phyloP scores from a whole-genome alignment of 2,113 vertebrate genomes.

The Candoia aspera region DNA sequence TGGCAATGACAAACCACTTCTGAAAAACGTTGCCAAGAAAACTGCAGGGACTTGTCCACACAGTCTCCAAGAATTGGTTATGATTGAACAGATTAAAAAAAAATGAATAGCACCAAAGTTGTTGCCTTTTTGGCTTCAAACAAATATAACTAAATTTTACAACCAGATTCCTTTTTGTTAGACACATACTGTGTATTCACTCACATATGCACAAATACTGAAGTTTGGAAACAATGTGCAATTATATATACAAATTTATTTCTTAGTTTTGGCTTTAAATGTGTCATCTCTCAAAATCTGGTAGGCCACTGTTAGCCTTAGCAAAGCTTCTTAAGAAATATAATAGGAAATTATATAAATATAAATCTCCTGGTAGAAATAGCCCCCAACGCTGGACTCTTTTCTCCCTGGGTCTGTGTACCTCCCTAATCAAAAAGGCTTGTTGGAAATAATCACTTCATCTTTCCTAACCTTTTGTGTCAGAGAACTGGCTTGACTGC shows the following conservation, averaged over 20 bases:
- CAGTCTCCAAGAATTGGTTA: too few relatives aligned
- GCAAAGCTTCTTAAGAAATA: neutral
- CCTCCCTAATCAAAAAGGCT: conserved; percentile 17
- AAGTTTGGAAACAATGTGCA: neutral
- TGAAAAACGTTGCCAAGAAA: too few relatives aligned
- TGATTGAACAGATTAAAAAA: too few relatives aligned
- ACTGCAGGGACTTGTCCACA: too few relatives aligned
- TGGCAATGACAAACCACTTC: too few relatives aligned
- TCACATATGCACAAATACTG: neutral
- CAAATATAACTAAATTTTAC: neutral
- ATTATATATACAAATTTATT: neutral
- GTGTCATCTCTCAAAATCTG: neutral
- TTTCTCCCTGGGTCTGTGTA: neutral
- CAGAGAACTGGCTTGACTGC: conserved; percentile 42
- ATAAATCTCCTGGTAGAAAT: conserved; percentile 14
- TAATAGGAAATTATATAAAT: conserved; percentile 41
- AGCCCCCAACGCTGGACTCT: neutral
- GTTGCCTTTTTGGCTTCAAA: conserved; percentile 17
- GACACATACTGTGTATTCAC: neutral
- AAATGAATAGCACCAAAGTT: neutral
- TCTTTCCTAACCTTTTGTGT: conserved; percentile 46
- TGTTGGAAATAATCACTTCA: conserved; percentile 25
- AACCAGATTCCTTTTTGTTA: neutral
- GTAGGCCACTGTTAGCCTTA: neutral
- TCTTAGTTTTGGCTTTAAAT: neutral